Evolutionary conservation across 2,797 vertebrate species (phyloP).

Genomic region (Momotus momota): DNA sequence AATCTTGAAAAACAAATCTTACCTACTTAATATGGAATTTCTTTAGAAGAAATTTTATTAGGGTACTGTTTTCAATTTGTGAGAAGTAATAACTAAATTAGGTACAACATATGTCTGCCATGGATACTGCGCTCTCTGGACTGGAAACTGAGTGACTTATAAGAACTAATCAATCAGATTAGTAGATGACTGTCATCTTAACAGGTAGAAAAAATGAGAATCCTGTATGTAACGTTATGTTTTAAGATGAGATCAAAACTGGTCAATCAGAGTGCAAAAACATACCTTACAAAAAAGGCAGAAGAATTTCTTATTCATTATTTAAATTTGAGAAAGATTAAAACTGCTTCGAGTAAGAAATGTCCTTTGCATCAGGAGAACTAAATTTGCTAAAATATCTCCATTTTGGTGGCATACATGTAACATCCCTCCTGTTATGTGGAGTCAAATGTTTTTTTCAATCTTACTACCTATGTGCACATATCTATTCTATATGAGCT

Average conservation of each 20-base stretch:
- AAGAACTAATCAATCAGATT: not conserved
- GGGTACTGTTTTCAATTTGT: not conserved
- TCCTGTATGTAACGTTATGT: not conserved
- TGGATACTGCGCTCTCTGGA: not conserved
- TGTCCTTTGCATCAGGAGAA: not conserved
- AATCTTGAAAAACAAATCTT: not conserved
- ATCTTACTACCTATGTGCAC: not conserved
- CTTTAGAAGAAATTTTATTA: not conserved
- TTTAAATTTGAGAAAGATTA: not conserved
- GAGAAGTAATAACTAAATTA: not conserved
- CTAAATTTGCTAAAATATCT: not conserved
- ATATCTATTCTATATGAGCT: not conserved
- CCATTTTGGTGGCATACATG: fast-evolving
- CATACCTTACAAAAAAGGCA: not conserved
- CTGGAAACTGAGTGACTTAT: not conserved
- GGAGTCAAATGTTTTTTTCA: not conserved
- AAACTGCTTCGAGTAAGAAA: not conserved
- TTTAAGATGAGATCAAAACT: not conserved
- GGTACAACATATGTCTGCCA: not conserved
- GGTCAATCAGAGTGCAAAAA: not conserved
- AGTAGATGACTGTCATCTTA: not conserved
- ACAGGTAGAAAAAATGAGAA: not conserved
- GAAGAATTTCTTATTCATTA: not conserved
- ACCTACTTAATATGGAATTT: not conserved
- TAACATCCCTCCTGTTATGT: not conserved